Evolutionary conservation across 2,113 vertebrate genomes (phyloP), one percentile per base, ranked within the genome.

Genomic region (Sinocyclocheilus grahami): DNA sequence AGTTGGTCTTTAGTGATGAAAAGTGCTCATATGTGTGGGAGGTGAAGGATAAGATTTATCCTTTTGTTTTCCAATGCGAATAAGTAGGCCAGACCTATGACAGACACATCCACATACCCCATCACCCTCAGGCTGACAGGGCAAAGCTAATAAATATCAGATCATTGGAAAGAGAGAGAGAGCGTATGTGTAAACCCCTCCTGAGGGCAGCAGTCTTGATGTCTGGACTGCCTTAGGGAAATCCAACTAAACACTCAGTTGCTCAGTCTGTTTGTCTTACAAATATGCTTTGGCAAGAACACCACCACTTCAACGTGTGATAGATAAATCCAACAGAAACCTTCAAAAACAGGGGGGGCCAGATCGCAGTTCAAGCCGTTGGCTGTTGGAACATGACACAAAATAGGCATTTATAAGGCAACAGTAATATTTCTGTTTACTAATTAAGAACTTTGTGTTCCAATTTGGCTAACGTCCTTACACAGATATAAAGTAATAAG

Each of bases 31-130:
- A 55, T 71, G 46, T 83, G 81, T 39, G 42, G 60, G 81, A 9
- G 83, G 86, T 88, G 89, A 91, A 91, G 90, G 87, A 91, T 82
- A 78, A 86, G 85, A 89, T 87, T 91, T 90, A 88, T 87, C 90
- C 74, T 81, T 92, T 91, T 90, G 88, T 90, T 85, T 87, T 89
- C 42, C 84, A 86, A 33, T 89, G 74, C 63, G 14, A 46, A 20
- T 86, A 90, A 92, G 82, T 85, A 85, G 51, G 89, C 60, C 86
- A 89, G 46, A 51, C 83, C 85, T 86, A 85, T 62, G 37, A 92
- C 87, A 91, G 89, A 91, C 87, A 90, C 86, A 92, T 91, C 86
- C 85, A 86, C 85, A 83, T 80, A 86, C 63, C 88, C 82, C 12
- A 39, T 81, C 84, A 84, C 84, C 86, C 62, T 85, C 27, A 79